These are phyloP conservation scores for Leptopilina boulardi DNA, from an alignment of 1,140 invertebrate genomes.

Conservation along the genomic window DNA sequence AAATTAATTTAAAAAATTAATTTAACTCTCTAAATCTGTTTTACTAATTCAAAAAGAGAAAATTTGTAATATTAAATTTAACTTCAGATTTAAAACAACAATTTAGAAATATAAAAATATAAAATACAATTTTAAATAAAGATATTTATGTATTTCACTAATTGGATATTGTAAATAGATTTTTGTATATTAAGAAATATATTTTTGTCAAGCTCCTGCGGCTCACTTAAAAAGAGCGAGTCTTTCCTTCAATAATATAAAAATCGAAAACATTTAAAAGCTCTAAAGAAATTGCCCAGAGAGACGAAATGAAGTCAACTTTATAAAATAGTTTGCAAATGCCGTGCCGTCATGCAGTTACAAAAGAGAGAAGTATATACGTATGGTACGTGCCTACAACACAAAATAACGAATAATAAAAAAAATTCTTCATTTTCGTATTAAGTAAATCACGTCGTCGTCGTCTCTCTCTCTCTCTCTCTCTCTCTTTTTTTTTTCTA, in stretches of 20 bases:
- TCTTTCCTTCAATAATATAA: background rate
- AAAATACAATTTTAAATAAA: no score
- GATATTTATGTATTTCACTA: no score
- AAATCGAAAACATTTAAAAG: background rate
- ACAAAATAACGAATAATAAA: conserved; percentile 68
- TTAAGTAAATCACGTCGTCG: conserved; percentile 53
- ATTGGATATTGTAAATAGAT: no score
- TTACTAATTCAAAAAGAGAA: no score
- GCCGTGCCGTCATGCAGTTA: conserved; percentile 60
- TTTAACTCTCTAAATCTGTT: no score
- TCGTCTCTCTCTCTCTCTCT: conserved; percentile 45
- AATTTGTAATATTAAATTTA: no score
- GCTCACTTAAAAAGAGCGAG: background rate
- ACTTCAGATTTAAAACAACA: no score
- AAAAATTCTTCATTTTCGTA: conserved; percentile 52
- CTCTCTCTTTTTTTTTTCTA: conserved; percentile 29
- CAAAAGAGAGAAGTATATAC: conserved; percentile 33
- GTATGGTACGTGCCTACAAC: conserved; percentile 64
- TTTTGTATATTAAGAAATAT: no score
- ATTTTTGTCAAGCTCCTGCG: background rate
- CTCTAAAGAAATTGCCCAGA: conserved; percentile 6
- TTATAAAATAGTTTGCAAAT: conserved; percentile 53
- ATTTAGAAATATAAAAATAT: no score
- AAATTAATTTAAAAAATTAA: no score
- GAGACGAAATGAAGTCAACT: conserved; percentile 48